These are phyloP conservation scores for Gryllus bimaculatus DNA, from an alignment of 1,140 invertebrate species.

Conservation along the genomic window DNA sequence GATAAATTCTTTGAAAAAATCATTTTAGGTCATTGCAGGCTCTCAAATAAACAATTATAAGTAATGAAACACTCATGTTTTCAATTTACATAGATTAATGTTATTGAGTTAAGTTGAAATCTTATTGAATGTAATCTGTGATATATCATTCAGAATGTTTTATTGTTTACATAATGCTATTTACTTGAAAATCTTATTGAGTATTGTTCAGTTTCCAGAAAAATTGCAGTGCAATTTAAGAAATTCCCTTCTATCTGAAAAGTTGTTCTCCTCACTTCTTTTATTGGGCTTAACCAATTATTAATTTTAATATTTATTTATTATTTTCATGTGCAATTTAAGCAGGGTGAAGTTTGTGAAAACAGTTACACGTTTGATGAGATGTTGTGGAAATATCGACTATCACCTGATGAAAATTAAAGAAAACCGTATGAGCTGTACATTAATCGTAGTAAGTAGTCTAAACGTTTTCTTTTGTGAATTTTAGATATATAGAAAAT, in stretches of 20 bases:
- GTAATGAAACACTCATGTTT: too few relatives aligned
- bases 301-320: not conserved
- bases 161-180: not conserved
- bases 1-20: not conserved
- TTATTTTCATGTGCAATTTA: not conserved
- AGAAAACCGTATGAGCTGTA: conserved; percentile 84
- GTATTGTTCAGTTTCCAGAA: too few relatives aligned
- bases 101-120: not conserved
- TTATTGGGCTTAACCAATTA: not conserved
- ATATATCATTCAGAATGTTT: not conserved
- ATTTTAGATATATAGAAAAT: not conserved
- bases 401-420: conserved; percentile 75
- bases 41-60: not conserved
- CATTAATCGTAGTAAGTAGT: conserved; percentile 60
- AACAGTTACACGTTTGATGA: conserved; percentile 67
- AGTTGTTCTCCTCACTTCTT: not conserved
- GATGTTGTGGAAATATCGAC: conserved; percentile 72
- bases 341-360: conserved; percentile 58
- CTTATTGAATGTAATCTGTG: not conserved
- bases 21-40: not conserved
- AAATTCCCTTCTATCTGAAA: not conserved
- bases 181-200: not conserved
- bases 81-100: too few relatives aligned
- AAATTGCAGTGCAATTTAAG: too few relatives aligned
- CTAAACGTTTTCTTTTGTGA: not conserved